Percentiles rank a stretch among this genome's conserved stretches.
Conservation (phyloP, 2,113 vertebrate species). For the Helogale parvula region DNA sequence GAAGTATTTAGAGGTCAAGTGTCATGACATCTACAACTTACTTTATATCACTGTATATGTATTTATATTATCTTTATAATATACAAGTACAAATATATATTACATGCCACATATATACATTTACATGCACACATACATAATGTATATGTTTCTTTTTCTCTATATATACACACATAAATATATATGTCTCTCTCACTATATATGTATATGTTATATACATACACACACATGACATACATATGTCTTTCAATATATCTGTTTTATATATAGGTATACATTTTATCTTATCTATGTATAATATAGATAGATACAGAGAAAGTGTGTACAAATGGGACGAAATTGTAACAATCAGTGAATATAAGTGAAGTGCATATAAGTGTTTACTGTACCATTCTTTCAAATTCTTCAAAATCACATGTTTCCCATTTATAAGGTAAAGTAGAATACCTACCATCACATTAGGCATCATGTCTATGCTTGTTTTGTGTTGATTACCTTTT, state of each 20-base stretch:
- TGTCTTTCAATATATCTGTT: not conserved
- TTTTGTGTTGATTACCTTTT: not conserved
- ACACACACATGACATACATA: not conserved
- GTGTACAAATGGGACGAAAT: not conserved
- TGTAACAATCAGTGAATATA: not conserved
- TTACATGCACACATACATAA: not conserved
- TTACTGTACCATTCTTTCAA: not conserved
- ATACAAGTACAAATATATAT: not conserved
- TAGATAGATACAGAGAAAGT: not conserved
- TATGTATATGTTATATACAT: too few relatives aligned
- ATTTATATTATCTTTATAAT: not conserved
- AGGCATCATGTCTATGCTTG: not conserved
- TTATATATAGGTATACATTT: not conserved
- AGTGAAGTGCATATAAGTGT: not conserved
- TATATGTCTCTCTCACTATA: not conserved
- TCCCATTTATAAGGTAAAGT: not conserved
- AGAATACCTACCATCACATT: not conserved
- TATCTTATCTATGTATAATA: not conserved
- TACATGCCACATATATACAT: not conserved
- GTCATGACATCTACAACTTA: not conserved
- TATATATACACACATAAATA: not conserved
- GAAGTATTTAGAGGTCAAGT: not conserved
- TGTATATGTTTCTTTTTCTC: not conserved
- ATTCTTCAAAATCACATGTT: constrained; percentile 25
- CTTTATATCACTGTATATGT: not conserved